phyloP scores from a whole-genome alignment of 2,113 vertebrate genomes.

The Hippolais icterina region DNA sequence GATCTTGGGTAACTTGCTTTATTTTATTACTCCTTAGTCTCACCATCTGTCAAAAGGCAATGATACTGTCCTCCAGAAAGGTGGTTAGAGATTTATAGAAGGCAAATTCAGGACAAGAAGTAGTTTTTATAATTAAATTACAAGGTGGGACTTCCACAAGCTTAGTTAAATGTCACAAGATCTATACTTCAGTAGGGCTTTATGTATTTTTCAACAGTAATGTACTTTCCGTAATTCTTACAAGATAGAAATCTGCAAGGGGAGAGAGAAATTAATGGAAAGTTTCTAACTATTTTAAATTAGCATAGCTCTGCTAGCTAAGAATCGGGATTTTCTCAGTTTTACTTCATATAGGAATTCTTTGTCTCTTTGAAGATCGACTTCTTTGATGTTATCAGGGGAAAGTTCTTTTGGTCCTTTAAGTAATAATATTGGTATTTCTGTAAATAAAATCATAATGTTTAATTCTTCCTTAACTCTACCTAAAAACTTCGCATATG shows the following conservation, averaged over 20 bases:
- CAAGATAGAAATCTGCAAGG: background rate
- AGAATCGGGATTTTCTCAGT: background rate
- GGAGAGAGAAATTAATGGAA: background rate
- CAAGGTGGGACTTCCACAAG: background rate
- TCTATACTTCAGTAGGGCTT: background rate
- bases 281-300: background rate
- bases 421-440: background rate
- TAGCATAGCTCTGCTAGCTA: background rate
- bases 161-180: slow-evolving; percentile 14
- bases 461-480: background rate
- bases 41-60: background rate
- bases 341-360: background rate
- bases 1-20: background rate
- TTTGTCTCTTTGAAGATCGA: background rate
- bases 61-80: background rate
- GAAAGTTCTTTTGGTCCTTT: background rate
- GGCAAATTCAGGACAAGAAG: background rate
- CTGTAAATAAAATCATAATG: background rate
- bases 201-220: background rate
- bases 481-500: background rate
- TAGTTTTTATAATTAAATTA: slow-evolving; percentile 28
- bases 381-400: slow-evolving; percentile 12
- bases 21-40: background rate
- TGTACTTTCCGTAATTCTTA: background rate
- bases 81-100: slow-evolving; percentile 6